Evolutionary conservation across 2,797 vertebrate genomes (phyloP).

Genomic region (Acanthurus tractus): DNA sequence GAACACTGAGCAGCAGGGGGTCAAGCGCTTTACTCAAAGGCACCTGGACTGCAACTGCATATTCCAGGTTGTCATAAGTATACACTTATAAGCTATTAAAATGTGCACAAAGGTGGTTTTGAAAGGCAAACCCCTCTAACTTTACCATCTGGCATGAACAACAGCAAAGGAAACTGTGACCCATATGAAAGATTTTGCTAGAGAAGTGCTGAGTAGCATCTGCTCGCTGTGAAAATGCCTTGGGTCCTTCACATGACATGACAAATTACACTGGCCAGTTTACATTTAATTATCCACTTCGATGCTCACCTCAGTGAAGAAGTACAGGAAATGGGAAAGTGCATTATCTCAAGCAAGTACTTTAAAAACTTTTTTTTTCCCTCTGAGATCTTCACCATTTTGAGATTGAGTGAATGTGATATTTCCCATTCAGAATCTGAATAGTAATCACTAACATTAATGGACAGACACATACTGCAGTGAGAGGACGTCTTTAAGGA

Average conservation of each 20-base stretch:
- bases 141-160: constrained; percentile 80
- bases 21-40: constrained; percentile 52
- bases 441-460: constrained; percentile 25
- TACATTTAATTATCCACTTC: constrained; percentile 88
- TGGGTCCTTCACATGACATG: constrained; percentile 86
- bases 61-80: constrained; percentile 55
- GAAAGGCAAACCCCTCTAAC: constrained; percentile 71
- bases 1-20: constrained; percentile 49
- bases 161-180: constrained; percentile 82
- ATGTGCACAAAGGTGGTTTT: constrained; percentile 64
- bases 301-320: constrained; percentile 74
- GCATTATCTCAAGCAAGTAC: constrained; percentile 43
- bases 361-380: constrained; percentile 16
- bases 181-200: constrained; percentile 82
- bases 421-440: constrained; percentile 3
- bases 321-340: constrained; percentile 47
- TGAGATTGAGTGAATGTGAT: constrained; percentile 27
- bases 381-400: constrained; percentile 10
- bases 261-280: constrained; percentile 87
- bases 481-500: background rate
- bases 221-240: constrained; percentile 83
- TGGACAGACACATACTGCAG: constrained; percentile 3
- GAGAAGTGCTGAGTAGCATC: constrained; percentile 87
- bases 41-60: constrained; percentile 47
- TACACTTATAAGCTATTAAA: constrained; percentile 72